Conservation (phyloP, 64 coral and sea anemone species). For the Stylophora pistillata region DNA sequence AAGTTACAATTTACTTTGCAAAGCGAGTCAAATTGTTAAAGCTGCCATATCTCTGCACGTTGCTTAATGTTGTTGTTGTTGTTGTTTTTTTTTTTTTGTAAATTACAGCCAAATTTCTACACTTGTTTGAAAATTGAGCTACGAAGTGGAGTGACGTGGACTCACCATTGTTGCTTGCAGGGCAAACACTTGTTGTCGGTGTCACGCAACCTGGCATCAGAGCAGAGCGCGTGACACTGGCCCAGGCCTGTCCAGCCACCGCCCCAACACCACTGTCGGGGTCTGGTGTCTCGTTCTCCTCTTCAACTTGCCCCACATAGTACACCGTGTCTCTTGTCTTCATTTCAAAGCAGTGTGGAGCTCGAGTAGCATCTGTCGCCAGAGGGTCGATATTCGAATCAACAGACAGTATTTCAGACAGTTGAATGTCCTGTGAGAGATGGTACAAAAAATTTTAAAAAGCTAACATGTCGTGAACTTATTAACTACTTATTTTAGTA, state of each 20-base stretch:
- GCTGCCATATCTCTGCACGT: too few species aligned
- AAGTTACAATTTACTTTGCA: too few species aligned
- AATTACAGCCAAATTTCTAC: too few species aligned
- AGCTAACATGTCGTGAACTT: neutral
- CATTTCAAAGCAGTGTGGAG: slow-evolving; percentile 92
- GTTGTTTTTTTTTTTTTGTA: too few species aligned
- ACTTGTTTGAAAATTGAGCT: too few species aligned
- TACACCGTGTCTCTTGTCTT: slow-evolving; percentile 86
- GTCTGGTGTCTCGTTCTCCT: slow-evolving; percentile 65
- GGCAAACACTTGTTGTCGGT: slow-evolving; percentile 72
- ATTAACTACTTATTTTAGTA: too few species aligned
- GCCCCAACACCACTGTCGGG: slow-evolving; percentile 85
- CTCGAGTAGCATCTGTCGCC: slow-evolving; percentile 73
- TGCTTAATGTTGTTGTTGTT: too few species aligned
- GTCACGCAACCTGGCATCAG: slow-evolving; percentile 94
- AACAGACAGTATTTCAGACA: slow-evolving; percentile 88
- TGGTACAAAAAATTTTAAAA: neutral
- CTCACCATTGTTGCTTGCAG: neutral
- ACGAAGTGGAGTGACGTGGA: too few species aligned
- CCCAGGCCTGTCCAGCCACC: slow-evolving; percentile 80
- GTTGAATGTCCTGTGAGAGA: slow-evolving; percentile 69
- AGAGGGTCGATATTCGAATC: slow-evolving; percentile 89
- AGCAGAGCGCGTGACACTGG: slow-evolving; percentile 79
- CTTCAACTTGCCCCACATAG: slow-evolving; percentile 81
- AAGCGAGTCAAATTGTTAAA: too few species aligned